phyloP scores from a whole-genome alignment of 2,888 invertebrate genomes.

The Polyploca ridens region DNA sequence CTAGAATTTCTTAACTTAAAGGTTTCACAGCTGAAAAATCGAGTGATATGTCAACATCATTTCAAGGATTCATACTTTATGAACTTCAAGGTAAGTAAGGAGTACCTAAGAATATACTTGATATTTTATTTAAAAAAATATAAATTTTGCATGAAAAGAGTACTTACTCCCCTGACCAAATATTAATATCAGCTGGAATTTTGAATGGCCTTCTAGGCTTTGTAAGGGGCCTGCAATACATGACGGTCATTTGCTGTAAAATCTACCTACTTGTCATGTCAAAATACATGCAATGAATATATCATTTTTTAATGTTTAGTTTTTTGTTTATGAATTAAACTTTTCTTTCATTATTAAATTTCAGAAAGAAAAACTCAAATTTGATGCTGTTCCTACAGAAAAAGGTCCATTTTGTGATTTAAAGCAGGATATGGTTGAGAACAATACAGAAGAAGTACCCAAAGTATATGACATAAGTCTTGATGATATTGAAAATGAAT shows the following conservation, averaged over 20 bases:
- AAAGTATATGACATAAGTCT: slow-evolving; percentile 52
- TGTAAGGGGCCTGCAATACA: too few relatives aligned
- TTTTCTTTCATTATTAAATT: slow-evolving; percentile 34
- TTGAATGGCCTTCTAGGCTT: too few relatives aligned
- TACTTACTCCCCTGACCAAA: too few relatives aligned
- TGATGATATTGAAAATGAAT: slow-evolving; percentile 73
- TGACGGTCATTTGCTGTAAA: too few relatives aligned
- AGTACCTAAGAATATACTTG: not conserved
- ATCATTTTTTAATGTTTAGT: too few relatives aligned
- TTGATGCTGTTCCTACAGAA: slow-evolving; percentile 83
- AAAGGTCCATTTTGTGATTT: slow-evolving; percentile 69
- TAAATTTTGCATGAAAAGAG: not conserved
- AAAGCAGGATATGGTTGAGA: slow-evolving; percentile 31
- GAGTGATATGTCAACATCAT: slow-evolving; percentile 85
- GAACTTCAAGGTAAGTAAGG: slow-evolving; percentile 72
- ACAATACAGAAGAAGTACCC: slow-evolving; percentile 28
- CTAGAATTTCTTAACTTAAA: slow-evolving; percentile 80
- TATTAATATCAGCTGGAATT: too few relatives aligned
- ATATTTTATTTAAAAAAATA: not conserved
- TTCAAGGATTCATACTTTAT: slow-evolving; percentile 82
- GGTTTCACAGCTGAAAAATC: slow-evolving; percentile 84
- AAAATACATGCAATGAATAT: too few relatives aligned
- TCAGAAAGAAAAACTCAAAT: slow-evolving; percentile 82
- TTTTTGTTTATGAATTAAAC: not conserved
- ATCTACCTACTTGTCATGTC: too few relatives aligned